Base-by-base conservation (phyloP, 2,888 invertebrate species). In the Cheilosia soror region DNA sequence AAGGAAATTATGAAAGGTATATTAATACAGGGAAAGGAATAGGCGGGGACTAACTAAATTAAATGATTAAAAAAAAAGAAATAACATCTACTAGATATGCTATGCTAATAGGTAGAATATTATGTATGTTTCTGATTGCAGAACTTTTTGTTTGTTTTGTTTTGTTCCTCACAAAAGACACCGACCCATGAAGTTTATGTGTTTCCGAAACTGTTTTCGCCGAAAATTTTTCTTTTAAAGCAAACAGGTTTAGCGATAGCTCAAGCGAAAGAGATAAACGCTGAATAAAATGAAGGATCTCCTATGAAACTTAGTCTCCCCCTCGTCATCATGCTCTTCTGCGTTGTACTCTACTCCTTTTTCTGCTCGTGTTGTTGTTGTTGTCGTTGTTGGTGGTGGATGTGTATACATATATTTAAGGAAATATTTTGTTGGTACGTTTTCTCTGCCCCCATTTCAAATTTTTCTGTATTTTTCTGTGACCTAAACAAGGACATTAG, bases 241-340 rank as follows among this genome's bases (percentile, higher is more conserved):
- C 84, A 75, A 84, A 84, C 63, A 63, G 49, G 63, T 73, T 31
- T 66, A 79, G 84, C 84, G 65, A 66, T 55, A 84, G 79, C 71
- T 84, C 55, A 84, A 71, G 75, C 77, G 33, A 57, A 49, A 57
- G 66, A 42, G 31, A 51, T 6, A 5, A 37, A 63, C 69, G 63
- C 20, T 27, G 72, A 73, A 58, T 49, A 77, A 72, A 55, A 66
- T 66, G 65, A 77, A 72, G 77, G 72, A 79, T 42, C 31, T 42
- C 47, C 42, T 55, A 58, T 60, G 65, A 44, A 37, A 72, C 37
- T 20, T 62, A 27, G 29, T 47, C 65, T 62, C 37, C 72, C 44
- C 51, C 11, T 47, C 60, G 57, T 63, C 58, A 27, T 40, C 29
- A 20, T 82, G 72, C 40, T 71, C 47, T 51, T 76, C n/a, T 13